A percentile compares a stretch with the other conserved stretches of the same genome.
Evolutionary conservation across 2,888 invertebrate genomes (phyloP).

Genomic region (Harpalus rufipes): DNA sequence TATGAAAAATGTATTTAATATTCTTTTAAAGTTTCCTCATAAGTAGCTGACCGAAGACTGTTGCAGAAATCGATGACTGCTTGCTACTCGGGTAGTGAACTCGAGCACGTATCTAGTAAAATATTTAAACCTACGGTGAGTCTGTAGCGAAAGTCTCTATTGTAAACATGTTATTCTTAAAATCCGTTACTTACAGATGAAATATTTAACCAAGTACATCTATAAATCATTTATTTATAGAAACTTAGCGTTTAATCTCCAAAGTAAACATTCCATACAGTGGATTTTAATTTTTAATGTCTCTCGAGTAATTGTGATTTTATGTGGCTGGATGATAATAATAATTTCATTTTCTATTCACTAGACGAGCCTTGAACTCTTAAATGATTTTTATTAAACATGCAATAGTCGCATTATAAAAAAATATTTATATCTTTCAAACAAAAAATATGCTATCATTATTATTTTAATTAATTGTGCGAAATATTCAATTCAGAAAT

Average conservation of each 20-base stretch:
- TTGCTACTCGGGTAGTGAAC: constrained; percentile 1
- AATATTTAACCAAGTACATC: constrained; percentile 45
- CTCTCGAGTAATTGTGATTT: neutral
- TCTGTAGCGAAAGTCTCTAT: constrained; percentile 15
- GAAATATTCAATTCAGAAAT: no score
- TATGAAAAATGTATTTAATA: neutral
- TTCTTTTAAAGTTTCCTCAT: neutral
- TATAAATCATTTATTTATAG: constrained; percentile 55
- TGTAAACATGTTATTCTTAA: constrained; percentile 50
- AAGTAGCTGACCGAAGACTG: constrained; percentile 11
- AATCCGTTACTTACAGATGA: constrained; percentile 53
- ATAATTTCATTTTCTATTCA: constrained; percentile 13
- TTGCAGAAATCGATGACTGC: constrained; percentile 24
- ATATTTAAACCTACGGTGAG: constrained; percentile 28
- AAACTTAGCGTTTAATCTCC: constrained; percentile 46
- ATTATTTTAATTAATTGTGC: no score
- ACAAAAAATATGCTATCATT: no score
- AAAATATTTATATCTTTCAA: no score
- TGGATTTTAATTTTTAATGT: constrained; percentile 40
- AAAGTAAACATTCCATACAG: constrained; percentile 13
- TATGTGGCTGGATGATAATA: neutral
- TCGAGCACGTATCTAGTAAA: neutral
- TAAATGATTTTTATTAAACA: neutral
- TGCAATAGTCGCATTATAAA: constrained; percentile 19
- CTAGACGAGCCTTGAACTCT: neutral